Conservation (phyloP, 2,113 vertebrate genomes). For the Pycnonotus jocosus region DNA sequence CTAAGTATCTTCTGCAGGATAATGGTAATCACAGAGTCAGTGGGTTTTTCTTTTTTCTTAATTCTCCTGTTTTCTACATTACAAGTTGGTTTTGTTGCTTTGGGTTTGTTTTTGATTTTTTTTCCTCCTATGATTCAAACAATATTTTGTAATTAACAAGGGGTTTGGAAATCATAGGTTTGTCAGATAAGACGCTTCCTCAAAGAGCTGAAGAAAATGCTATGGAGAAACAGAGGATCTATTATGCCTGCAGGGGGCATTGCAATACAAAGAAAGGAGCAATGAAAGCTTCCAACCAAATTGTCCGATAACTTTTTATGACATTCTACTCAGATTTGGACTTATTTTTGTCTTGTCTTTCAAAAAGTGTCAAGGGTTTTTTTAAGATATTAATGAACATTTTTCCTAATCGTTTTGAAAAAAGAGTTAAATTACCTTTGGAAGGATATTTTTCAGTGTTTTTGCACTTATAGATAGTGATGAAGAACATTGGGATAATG, state of each 20-base stretch:
- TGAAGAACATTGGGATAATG: not conserved
- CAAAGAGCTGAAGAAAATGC: not conserved
- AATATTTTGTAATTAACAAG: not conserved
- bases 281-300: not conserved
- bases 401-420: not conserved
- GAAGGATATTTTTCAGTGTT: not conserved
- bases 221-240: not conserved
- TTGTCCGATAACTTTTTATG: not conserved
- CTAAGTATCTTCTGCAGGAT: not conserved
- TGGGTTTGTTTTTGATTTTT: not conserved
- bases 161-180: not conserved
- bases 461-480: not conserved
- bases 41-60: not conserved
- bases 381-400: not conserved
- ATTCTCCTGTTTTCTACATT: not conserved
- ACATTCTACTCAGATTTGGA: not conserved
- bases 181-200: not conserved
- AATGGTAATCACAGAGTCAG: not conserved
- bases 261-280: slow-evolving; percentile 42
- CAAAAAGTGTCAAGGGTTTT: not conserved
- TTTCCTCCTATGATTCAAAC: not conserved
- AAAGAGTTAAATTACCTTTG: not conserved
- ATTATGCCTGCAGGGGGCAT: slow-evolving; percentile 62
- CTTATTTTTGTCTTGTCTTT: not conserved
- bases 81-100: not conserved